Percentiles rank a stretch among this genome's conserved stretches.
phyloP scores from a whole-genome alignment of 1,140 invertebrate genomes.

The Magallana ariakensis region DNA sequence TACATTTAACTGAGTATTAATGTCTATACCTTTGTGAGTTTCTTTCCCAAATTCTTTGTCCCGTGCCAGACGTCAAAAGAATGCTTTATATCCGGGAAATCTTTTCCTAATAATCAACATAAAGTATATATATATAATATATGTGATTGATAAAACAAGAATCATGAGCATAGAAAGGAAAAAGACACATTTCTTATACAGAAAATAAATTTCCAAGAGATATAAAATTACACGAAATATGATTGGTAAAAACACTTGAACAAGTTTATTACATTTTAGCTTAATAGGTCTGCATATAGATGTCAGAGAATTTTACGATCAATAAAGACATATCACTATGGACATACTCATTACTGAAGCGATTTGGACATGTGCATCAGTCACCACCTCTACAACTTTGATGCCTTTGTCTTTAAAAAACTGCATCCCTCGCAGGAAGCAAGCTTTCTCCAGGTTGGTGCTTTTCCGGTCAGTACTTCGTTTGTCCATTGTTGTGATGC shows the following conservation, averaged over 20 bases:
- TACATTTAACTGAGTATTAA: too few relatives aligned
- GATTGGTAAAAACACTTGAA: too few relatives aligned
- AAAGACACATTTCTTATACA: too few relatives aligned
- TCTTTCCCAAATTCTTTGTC: neutral
- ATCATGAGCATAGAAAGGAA: too few relatives aligned
- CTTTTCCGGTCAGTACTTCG: constrained; percentile 34
- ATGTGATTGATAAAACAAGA: constrained; percentile 19
- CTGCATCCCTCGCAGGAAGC: constrained; percentile 35
- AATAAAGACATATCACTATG: too few relatives aligned
- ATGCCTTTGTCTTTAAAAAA: constrained; percentile 24
- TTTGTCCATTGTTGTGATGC: constrained; percentile 42
- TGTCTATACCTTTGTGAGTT: too few relatives aligned
- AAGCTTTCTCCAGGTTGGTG: constrained; percentile 38
- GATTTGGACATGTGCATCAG: constrained; percentile 3
- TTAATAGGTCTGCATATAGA: constrained; percentile 50
- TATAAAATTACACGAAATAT: too few relatives aligned
- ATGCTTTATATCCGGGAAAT: neutral
- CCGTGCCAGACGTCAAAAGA: neutral
- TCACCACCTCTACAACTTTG: constrained; percentile 31
- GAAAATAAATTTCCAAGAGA: too few relatives aligned
- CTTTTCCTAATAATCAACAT: neutral
- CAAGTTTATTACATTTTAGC: too few relatives aligned
- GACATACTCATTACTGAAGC: neutral
- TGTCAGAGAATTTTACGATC: too few relatives aligned
- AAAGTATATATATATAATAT: neutral